Conservation (phyloP, 1,140 invertebrate genomes). For the Eubasilissa regina region DNA sequence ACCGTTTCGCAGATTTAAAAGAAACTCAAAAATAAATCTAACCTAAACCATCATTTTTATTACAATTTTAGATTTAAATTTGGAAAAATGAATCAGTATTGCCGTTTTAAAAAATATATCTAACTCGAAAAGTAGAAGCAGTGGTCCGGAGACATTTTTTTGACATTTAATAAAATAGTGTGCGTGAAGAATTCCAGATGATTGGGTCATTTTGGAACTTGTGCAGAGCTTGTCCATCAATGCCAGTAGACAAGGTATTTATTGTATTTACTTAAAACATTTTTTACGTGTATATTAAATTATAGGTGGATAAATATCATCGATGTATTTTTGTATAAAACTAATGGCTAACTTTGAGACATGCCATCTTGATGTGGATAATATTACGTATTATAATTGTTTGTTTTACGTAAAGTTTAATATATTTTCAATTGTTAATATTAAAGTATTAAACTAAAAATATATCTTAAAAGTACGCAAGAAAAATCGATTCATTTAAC, state of each 20-base stretch:
- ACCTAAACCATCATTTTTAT: background rate
- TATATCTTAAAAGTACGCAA: too few relatives aligned
- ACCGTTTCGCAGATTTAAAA: background rate
- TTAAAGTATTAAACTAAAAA: too few relatives aligned
- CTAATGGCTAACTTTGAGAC: too few relatives aligned
- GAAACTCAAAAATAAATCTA: background rate
- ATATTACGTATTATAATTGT: too few relatives aligned
- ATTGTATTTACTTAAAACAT: too few relatives aligned
- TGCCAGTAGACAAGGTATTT: constrained; percentile 93
- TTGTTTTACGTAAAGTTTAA: too few relatives aligned
- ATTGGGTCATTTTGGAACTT: constrained; percentile 95
- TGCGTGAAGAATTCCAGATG: constrained; percentile 73
- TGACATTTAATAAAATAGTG: constrained; percentile 24
- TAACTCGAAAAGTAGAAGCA: background rate
- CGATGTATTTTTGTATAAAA: too few relatives aligned
- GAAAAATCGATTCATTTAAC: too few relatives aligned
- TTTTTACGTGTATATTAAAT: too few relatives aligned
- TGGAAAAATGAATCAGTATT: constrained; percentile 32
- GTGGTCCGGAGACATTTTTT: constrained; percentile 33
- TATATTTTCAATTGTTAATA: too few relatives aligned
- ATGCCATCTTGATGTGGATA: too few relatives aligned
- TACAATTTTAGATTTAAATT: constrained; percentile 17
- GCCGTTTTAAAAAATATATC: constrained; percentile 6
- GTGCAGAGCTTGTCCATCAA: constrained; percentile 93
- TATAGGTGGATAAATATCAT: too few relatives aligned